Evolutionary conservation across 2,113 vertebrate species (phyloP).

Genomic region (Forbesichthys agassizii): DNA sequence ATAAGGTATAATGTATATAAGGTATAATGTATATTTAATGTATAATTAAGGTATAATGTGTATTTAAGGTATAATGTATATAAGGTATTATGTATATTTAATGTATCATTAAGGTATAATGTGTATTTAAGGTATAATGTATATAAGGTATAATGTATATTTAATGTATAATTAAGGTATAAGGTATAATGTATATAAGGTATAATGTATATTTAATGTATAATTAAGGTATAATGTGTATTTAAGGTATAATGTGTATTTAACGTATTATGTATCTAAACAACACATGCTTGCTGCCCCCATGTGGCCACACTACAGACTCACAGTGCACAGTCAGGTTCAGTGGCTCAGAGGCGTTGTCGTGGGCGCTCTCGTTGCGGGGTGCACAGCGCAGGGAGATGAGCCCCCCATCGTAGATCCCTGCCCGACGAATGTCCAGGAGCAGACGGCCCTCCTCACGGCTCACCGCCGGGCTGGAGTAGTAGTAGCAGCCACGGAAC

Average conservation of each 20-base stretch:
- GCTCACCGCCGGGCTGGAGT: conserved; percentile 23
- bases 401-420: conserved; percentile 40
- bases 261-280: neutral
- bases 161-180: no score
- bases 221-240: no score
- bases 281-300: neutral
- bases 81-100: no score
- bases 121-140: no score
- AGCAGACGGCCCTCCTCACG: conserved; percentile 33
- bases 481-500: conserved; percentile 41
- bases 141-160: neutral
- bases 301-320: conserved; percentile 33
- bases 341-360: conserved; percentile 58
- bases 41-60: no score
- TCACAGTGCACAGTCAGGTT: conserved; percentile 74
- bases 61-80: no score
- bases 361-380: conserved; percentile 39
- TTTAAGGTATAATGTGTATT: no score
- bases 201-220: no score
- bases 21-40: no score
- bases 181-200: no score
- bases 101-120: no score
- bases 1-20: no score
- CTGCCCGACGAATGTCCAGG: conserved; percentile 31
- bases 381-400: conserved; percentile 69